These are phyloP conservation scores for Tupiocoris notatus DNA, from an alignment of 2,888 invertebrate species.

Conservation along the genomic window DNA sequence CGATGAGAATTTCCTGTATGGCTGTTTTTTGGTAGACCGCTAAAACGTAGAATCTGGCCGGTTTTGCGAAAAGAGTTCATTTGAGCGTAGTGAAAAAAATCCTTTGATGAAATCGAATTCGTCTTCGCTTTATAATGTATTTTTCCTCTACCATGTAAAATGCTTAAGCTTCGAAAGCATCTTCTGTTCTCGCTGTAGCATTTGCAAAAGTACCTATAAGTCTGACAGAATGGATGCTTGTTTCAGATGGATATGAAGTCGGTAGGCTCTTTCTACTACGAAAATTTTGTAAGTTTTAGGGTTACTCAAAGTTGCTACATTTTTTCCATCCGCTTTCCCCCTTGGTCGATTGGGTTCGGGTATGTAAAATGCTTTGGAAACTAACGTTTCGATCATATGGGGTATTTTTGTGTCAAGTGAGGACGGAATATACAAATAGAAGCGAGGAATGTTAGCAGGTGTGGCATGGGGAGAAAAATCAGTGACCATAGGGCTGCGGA, in stretches of 20 bases:
- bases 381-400: too few relatives aligned
- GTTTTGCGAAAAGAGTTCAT: background rate
- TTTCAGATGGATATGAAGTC: constrained; percentile 96
- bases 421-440: too few relatives aligned
- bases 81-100: background rate
- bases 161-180: constrained; percentile 20
- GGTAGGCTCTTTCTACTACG: constrained; percentile 93
- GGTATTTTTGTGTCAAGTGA: too few relatives aligned
- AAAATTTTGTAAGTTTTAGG: constrained; percentile 82
- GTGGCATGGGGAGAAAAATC: too few relatives aligned
- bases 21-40: constrained; percentile 20
- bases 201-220: constrained; percentile 28
- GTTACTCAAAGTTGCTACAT: constrained; percentile 26
- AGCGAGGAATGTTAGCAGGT: too few relatives aligned
- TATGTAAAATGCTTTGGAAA: too few relatives aligned
- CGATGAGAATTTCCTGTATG: constrained; percentile 2
- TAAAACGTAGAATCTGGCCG: constrained; percentile 1
- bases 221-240: constrained; percentile 50
- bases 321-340: constrained; percentile 1
- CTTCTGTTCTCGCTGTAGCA: constrained; percentile 9
- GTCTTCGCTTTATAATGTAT: background rate
- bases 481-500: too few relatives aligned
- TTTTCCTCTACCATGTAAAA: constrained; percentile 14
- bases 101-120: background rate
- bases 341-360: background rate